Base-by-base conservation (phyloP, 1,140 invertebrate genomes). In the Drosophila ohnishii region DNA sequence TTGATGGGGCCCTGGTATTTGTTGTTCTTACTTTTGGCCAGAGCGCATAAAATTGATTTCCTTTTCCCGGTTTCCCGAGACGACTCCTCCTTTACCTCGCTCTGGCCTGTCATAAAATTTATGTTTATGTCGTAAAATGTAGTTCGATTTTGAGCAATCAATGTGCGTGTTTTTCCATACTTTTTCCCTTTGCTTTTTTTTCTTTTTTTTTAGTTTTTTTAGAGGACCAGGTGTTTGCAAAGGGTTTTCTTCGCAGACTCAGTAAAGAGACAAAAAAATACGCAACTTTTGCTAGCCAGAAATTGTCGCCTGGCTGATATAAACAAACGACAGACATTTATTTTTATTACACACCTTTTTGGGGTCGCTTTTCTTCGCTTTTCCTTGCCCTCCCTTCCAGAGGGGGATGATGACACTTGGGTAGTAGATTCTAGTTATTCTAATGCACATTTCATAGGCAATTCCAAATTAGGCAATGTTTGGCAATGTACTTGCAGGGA, bases 241-340 rank as follows among this genome's bases (percentile, higher is more conserved):
- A 78, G 65, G 74, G 74, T 62, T 77, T 50, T 14, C 28, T 34
- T 59, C 42, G 13, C 13, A 66, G 47, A 44, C 35, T 53, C 65
- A 10, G 44, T 28, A 7, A 40, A 16, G 11, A 22, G 19, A 19
- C n/a, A 13, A 6, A 28, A 66, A 34, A 40, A 67, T 64, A 56
- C 66, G 69, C 80, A 66, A 77, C 64, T 34, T 73, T 53, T 37
- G 22, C 30, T 22, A 35, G 8, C 32, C 11, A 55, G 14, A 51
- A 62, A 70, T 84, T 88, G 85, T 88, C 80, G 85, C 87, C 75
- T 40, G 53, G 75, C 69, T 91, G 90, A 91, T 91, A 91, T 88
- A 91, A 91, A 91, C 90, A 91, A 91, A 91, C 90, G 90, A 90
- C 90, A 75, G 80, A 91, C 90, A 91, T 91, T 91, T 91, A 84